Evolutionary conservation across 2,888 invertebrate species (phyloP).

Genomic region (Lasioglossum vierecki): DNA sequence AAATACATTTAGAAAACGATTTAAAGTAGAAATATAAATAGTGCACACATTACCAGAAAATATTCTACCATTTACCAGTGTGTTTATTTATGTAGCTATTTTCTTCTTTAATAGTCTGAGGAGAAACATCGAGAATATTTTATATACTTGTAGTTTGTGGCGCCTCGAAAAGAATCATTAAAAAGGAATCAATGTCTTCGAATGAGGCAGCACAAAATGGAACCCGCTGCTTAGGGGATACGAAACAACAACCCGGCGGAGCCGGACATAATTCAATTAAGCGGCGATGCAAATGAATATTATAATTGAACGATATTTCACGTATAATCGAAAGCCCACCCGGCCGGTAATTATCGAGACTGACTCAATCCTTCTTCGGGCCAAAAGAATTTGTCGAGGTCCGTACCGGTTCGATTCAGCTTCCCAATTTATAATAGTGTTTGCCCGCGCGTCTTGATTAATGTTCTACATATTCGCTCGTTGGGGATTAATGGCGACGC

Average conservation of each 20-base stretch:
- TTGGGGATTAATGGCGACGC: slow-evolving; percentile 40
- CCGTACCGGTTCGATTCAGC: not conserved
- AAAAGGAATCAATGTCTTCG: not conserved
- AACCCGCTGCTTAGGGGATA: not conserved
- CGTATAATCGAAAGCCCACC: slow-evolving; percentile 40
- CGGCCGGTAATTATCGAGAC: slow-evolving; percentile 39
- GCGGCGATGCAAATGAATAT: slow-evolving; percentile 44
- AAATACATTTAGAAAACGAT: not conserved
- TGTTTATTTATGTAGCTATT: too few relatives aligned
- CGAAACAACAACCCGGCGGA: not conserved
- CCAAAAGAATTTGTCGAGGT: not conserved
- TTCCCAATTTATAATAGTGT: slow-evolving; percentile 37
- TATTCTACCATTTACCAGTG: not conserved
- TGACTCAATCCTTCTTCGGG: slow-evolving; percentile 30
- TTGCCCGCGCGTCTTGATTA: slow-evolving; percentile 35
- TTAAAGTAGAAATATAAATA: too few relatives aligned
- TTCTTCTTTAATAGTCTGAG: not conserved
- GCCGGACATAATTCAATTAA: slow-evolving; percentile 47
- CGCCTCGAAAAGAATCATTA: not conserved
- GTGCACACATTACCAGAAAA: not conserved
- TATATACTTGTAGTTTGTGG: not conserved
- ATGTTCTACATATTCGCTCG: slow-evolving; percentile 23
- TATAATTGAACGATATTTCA: slow-evolving; percentile 54
- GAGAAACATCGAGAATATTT: not conserved
- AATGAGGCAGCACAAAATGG: not conserved